Conservation (phyloP, 2,888 invertebrate genomes). For the Synergus laeviventris region DNA sequence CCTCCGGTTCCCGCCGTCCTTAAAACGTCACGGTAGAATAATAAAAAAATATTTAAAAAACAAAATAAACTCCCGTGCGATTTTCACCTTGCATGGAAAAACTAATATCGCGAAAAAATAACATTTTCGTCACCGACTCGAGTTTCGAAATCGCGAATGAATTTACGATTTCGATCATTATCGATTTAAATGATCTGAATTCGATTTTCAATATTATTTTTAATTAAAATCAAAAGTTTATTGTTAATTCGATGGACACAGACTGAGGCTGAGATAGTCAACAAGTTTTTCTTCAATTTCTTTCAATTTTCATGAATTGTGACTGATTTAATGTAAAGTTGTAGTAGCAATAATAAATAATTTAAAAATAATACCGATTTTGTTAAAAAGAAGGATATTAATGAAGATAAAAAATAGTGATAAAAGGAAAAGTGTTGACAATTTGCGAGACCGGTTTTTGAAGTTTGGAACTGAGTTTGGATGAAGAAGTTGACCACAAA, state of each 20-base stretch:
- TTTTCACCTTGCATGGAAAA: neutral
- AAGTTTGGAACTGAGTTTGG: slow-evolving; percentile 22
- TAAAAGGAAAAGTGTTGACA: neutral
- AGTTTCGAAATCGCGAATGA: neutral
- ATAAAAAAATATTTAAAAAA: neutral
- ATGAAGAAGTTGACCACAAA: slow-evolving; percentile 7
- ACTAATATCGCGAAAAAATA: neutral
- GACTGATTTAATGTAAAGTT: neutral
- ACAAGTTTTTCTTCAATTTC: neutral
- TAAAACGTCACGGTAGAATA: neutral
- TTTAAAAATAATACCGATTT: neutral
- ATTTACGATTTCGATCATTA: neutral
- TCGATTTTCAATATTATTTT: neutral
- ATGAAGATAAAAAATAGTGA: neutral
- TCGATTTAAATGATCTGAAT: neutral
- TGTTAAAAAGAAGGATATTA: neutral
- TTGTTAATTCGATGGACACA: neutral
- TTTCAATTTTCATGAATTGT: neutral
- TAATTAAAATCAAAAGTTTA: neutral
- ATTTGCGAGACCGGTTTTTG: neutral
- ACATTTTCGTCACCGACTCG: neutral
- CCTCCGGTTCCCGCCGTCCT: slow-evolving; percentile 43
- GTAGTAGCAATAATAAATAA: neutral
- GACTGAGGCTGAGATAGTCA: neutral
- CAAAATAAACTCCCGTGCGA: neutral